Evolutionary conservation across 1,140 invertebrate species (phyloP), one percentile per base, ranked within the genome.

Genomic region (Galleria mellonella): DNA sequence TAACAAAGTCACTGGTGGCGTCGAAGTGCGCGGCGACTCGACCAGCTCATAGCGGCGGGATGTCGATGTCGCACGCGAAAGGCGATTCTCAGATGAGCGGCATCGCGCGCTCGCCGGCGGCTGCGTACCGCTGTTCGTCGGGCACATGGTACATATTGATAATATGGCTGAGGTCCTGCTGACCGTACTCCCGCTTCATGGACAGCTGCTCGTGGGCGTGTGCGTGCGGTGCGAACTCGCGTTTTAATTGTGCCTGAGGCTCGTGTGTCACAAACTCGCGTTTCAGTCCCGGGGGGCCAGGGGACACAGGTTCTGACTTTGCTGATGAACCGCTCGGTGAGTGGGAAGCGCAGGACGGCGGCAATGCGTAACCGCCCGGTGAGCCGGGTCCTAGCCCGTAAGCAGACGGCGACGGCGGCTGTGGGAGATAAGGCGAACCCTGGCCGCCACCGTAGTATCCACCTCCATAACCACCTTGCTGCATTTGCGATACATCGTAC

Each of bases 401-500:
- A 37, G 88, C 91, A 10, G 87, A 92, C 49, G 89, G 92, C 27
- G 88, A 93, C 48, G 87, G 91, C 60, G 73, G 90, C 82, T 84
- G 91, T 64, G 81, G 90, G 62, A 88, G 79, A 44, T 89, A 90
- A 1, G 87, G 91, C 51, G 88, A 91, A 10, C 90, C 90, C 23
- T 89, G 88, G 1, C 87, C 87, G 39, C 87, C 92, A 89, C 87
- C 93, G 51, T 89, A 89, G 84, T 66, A 93, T 84, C 94, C 94
- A 83, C 96, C 97, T 90, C 97, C 95, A 86, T 97, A 97, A 0
- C 89, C 90, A 63, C 91, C 90, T 88, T 68, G 87, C 57, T 92
- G 90, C 91, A 94, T 94, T 76, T 96, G 94, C 8, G 91, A 78
- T 91, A 96, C 94, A 72, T 96, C 94, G 82, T 95, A 95, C 13